Conservation (phyloP, 2,888 invertebrate species). For the Coremacera marginata region DNA sequence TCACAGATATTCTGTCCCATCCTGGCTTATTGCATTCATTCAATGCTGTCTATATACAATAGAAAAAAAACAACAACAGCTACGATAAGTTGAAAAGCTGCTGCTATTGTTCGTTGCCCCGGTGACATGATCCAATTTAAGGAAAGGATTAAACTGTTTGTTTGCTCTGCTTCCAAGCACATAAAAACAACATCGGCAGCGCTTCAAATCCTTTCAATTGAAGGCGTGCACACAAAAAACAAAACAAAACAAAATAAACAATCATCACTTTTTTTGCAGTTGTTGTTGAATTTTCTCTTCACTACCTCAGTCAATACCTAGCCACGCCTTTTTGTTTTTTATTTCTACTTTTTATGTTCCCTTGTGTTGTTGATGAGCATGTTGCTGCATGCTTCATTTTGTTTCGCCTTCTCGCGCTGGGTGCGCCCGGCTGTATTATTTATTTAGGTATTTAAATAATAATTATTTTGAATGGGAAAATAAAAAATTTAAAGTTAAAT, state of each 20-base stretch:
- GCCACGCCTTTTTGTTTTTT: neutral
- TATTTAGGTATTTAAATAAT: too few species aligned
- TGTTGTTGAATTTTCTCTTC: neutral
- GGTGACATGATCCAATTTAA: conserved; percentile 36
- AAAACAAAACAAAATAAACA: neutral
- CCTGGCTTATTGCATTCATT: neutral
- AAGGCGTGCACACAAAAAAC: neutral
- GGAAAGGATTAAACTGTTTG: conserved; percentile 27
- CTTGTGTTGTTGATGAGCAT: neutral
- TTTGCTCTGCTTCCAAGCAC: neutral
- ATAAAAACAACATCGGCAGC: neutral
- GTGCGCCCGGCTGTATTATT: neutral
- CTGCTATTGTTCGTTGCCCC: conserved; percentile 18
- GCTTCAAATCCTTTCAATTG: neutral
- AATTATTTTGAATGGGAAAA: too few species aligned
- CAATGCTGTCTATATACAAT: neutral
- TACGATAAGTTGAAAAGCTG: neutral
- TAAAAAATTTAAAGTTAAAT: too few species aligned
- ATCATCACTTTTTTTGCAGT: too few species aligned
- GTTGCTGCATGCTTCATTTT: neutral
- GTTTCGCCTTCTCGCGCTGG: neutral
- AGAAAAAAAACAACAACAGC: conserved; percentile 1
- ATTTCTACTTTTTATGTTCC: neutral
- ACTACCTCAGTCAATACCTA: neutral
- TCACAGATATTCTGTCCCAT: neutral